Evolutionary conservation across 2,797 vertebrate species (phyloP).

Genomic region (Sebastes itinus): DNA sequence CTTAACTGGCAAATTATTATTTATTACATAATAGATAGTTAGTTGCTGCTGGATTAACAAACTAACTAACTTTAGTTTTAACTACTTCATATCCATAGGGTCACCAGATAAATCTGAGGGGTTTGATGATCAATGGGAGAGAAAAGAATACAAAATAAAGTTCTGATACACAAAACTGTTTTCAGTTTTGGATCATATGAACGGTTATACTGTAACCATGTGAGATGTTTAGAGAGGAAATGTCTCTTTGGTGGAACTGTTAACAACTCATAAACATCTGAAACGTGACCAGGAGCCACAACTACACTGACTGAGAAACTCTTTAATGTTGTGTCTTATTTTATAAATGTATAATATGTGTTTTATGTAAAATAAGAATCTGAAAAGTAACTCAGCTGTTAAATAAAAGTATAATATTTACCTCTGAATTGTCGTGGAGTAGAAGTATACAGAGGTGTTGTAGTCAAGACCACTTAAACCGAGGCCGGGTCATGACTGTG

Average conservation of each 20-base stretch:
- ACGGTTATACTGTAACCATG: too few species aligned
- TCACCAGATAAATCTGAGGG: background rate
- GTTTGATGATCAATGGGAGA: background rate
- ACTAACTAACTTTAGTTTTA: background rate
- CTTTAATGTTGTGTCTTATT: background rate
- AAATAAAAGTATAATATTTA: background rate
- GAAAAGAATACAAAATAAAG: background rate
- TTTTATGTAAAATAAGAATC: background rate
- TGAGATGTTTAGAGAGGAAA: too few species aligned
- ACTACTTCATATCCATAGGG: background rate
- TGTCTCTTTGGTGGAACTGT: too few species aligned
- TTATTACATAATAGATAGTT: background rate
- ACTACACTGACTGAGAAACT: background rate
- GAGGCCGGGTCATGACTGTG: too few species aligned
- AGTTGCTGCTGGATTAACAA: background rate
- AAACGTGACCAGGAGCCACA: background rate
- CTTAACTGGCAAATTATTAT: background rate
- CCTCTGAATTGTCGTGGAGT: background rate
- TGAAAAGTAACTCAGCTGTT: background rate
- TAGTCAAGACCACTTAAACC: too few species aligned
- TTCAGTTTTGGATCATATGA: too few species aligned
- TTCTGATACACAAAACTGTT: background rate
- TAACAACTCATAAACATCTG: background rate
- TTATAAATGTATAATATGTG: background rate
- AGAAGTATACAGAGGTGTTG: background rate